These are phyloP conservation scores for Tachina lurida DNA, from an alignment of 2,888 invertebrate species.

Conservation along the genomic window DNA sequence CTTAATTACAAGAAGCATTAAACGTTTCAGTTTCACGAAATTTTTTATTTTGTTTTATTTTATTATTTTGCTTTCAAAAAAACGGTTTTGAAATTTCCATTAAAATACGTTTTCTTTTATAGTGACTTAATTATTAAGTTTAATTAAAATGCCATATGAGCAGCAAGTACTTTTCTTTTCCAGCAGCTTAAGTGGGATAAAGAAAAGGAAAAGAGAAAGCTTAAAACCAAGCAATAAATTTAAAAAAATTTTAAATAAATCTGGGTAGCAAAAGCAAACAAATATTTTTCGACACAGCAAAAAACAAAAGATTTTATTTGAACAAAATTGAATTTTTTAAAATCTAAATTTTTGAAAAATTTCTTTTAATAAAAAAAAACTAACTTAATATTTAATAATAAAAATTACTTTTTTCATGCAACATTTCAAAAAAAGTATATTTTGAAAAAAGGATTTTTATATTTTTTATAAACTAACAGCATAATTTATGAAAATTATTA, in stretches of 20 bases:
- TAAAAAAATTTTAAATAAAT: too few relatives aligned
- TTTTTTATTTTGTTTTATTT: constrained; percentile 4
- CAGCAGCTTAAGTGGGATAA: neutral
- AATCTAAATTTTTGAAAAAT: too few relatives aligned
- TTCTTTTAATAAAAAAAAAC: too few relatives aligned
- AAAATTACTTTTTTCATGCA: too few relatives aligned
- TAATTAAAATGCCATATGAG: constrained; percentile 54
- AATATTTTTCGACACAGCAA: neutral
- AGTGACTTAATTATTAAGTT: constrained; percentile 58
- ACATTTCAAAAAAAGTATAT: too few relatives aligned
- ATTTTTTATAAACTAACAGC: too few relatives aligned
- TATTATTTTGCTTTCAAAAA: neutral
- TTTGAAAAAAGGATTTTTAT: too few relatives aligned
- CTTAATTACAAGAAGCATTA: constrained; percentile 14
- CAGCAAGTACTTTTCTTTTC: constrained; percentile 33
- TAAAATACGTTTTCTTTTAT: constrained; percentile 56
- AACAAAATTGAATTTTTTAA: too few relatives aligned
- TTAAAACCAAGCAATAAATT: neutral
- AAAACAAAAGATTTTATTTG: neutral
- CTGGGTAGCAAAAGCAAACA: too few relatives aligned
- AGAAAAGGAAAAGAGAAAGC: neutral
- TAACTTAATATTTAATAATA: too few relatives aligned
- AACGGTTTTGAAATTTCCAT: constrained; percentile 46
- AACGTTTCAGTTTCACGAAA: constrained; percentile 6
- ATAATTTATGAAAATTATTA: too few relatives aligned